Conservation (phyloP, 2,797 vertebrate genomes). For the Spinibarbus caldwelli region DNA sequence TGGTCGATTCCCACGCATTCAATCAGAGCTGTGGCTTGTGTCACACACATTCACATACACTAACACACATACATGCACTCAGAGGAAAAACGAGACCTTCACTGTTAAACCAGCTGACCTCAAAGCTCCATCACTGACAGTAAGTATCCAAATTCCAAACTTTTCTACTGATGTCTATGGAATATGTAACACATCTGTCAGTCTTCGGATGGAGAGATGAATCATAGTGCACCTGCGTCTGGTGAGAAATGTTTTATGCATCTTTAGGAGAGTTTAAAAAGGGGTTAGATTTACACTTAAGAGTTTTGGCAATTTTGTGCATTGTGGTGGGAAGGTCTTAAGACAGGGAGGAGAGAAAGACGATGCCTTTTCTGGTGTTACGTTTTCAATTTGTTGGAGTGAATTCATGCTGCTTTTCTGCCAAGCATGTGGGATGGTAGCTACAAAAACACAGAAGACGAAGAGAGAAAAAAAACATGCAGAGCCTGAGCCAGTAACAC, state of each 20-base stretch:
- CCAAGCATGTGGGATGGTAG: slow-evolving; percentile 50
- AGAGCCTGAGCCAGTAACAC: slow-evolving; percentile 28
- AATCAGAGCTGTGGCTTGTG: slow-evolving; percentile 58
- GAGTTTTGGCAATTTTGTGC: not conserved
- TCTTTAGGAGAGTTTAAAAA: slow-evolving; percentile 10
- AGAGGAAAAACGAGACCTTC: slow-evolving; percentile 37
- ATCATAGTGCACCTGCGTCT: slow-evolving; percentile 40
- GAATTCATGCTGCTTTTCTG: slow-evolving; percentile 16
- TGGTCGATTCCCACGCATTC: slow-evolving; percentile 67
- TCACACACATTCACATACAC: slow-evolving; percentile 42
- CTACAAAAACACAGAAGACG: not conserved
- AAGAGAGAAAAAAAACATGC: not conserved
- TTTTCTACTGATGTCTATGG: slow-evolving; percentile 1
- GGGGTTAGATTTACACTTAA: not conserved
- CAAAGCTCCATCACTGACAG: slow-evolving; percentile 26
- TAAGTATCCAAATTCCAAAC: slow-evolving; percentile 41
- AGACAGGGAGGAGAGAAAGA: slow-evolving; percentile 3
- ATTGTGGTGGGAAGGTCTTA: slow-evolving; percentile 11
- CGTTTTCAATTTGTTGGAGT: slow-evolving; percentile 26
- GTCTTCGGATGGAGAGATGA: slow-evolving; percentile 33
- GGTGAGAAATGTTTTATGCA: not conserved
- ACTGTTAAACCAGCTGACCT: slow-evolving; percentile 28
- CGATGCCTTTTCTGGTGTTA: slow-evolving; percentile 8
- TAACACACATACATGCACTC: slow-evolving; percentile 37
- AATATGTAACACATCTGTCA: slow-evolving; percentile 27